Percentiles rank a stretch among this genome's conserved stretches.
Evolutionary conservation across 2,113 vertebrate genomes (phyloP).

Genomic region (Carassius auratus): DNA sequence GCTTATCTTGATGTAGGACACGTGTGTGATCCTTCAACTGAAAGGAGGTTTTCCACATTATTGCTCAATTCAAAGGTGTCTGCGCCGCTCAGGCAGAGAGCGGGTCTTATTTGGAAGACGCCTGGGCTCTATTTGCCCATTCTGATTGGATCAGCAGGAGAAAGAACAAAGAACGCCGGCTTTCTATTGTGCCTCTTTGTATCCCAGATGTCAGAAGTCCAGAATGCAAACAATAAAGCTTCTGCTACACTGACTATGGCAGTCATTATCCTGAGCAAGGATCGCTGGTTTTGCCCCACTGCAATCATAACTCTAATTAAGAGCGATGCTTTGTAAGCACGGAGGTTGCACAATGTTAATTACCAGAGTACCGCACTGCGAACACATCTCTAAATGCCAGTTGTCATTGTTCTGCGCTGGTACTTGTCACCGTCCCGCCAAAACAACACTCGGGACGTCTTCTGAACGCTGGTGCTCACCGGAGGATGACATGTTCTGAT

Average conservation of each 20-base stretch:
- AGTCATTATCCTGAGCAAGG: constrained; percentile 71
- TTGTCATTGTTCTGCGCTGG: constrained; percentile 59
- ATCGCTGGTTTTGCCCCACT: constrained; percentile 70
- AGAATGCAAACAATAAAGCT: constrained; percentile 68
- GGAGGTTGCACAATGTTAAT: constrained; percentile 76
- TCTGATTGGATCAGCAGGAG: constrained; percentile 70
- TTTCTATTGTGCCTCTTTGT: constrained; percentile 73
- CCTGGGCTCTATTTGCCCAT: constrained; percentile 70
- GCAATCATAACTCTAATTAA: constrained; percentile 80
- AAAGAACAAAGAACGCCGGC: constrained; percentile 70
- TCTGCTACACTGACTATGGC: constrained; percentile 60
- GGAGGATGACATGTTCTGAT: constrained; percentile 40
- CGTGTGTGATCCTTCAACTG: background rate
- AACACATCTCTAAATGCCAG: constrained; percentile 70
- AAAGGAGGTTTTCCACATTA: constrained; percentile 62
- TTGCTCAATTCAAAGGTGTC: constrained; percentile 45
- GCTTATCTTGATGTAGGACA: constrained; percentile 30
- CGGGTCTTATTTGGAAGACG: constrained; percentile 60
- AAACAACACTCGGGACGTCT: background rate
- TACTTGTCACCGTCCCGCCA: constrained; percentile 45
- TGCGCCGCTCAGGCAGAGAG: constrained; percentile 22
- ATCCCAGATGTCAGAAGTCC: constrained; percentile 73
- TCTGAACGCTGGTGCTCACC: background rate
- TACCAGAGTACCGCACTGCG: constrained; percentile 56
- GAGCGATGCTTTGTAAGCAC: constrained; percentile 78